These are phyloP conservation scores for Himalopsyche phryganea DNA, from an alignment of 1,140 invertebrate species.

Conservation along the genomic window DNA sequence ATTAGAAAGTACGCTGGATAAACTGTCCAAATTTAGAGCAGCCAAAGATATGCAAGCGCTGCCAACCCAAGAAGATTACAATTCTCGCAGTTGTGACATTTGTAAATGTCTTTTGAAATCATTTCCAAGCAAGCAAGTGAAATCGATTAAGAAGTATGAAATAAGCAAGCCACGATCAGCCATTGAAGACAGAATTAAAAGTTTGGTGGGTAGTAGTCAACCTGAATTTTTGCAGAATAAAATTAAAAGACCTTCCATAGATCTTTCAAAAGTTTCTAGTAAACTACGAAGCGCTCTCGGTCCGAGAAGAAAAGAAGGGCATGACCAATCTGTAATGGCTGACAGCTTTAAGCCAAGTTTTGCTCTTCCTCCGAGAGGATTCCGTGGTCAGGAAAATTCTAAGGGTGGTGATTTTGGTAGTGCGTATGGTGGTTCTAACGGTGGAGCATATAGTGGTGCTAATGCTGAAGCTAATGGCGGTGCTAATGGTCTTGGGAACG, in stretches of 20 bases:
- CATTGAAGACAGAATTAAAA: too few relatives aligned
- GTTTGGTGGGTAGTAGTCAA: too few relatives aligned
- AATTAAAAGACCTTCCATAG: neutral
- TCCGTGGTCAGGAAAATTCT: too few relatives aligned
- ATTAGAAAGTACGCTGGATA: neutral
- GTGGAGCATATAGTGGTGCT: too few relatives aligned
- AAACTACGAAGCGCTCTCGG: neutral
- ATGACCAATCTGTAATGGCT: slow-evolving; percentile 1
- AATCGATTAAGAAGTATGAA: too few relatives aligned
- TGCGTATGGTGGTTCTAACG: too few relatives aligned
- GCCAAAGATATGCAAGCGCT: neutral
- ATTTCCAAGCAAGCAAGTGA: slow-evolving; percentile 4
- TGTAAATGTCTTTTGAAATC: slow-evolving; percentile 28
- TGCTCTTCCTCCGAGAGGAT: neutral
- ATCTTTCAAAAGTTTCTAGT: slow-evolving; percentile 8
- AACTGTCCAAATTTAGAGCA: too few relatives aligned
- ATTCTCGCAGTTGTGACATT: slow-evolving; percentile 21
- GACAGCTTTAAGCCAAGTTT: neutral
- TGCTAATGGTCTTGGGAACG: too few relatives aligned
- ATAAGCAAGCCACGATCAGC: too few relatives aligned
- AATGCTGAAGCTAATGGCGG: too few relatives aligned
- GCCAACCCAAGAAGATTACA: slow-evolving; percentile 12
- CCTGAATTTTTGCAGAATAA: neutral
- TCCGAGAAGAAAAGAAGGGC: neutral
- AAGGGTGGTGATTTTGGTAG: too few relatives aligned